Evolutionary conservation across 2,113 vertebrate genomes (phyloP).

Genomic region (Jacana jacana): DNA sequence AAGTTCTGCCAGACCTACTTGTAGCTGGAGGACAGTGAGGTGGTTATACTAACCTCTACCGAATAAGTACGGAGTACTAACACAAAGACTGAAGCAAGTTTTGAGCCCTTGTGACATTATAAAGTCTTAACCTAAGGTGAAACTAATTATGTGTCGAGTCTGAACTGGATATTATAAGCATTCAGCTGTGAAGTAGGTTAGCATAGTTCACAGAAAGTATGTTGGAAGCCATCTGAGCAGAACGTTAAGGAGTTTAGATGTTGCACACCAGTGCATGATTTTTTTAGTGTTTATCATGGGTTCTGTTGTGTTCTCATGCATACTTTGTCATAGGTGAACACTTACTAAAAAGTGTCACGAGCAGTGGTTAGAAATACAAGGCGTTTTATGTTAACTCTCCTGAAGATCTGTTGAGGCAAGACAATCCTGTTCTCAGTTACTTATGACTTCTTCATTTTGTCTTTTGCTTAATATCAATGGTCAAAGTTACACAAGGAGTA

Average conservation of each 20-base stretch:
- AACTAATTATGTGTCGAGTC: conserved; percentile 15
- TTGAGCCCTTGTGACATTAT: neutral
- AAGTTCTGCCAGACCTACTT: neutral
- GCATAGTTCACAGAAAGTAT: neutral
- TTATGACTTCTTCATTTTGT: neutral
- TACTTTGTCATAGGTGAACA: neutral
- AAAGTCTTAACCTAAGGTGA: conserved; percentile 22
- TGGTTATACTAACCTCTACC: neutral
- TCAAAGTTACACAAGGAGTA: neutral
- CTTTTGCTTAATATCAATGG: neutral
- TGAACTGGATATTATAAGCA: neutral
- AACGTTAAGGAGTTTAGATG: neutral
- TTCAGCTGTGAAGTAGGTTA: too few species aligned
- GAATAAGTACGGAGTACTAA: neutral
- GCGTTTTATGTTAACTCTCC: neutral
- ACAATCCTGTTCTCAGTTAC: neutral
- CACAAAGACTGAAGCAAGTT: neutral
- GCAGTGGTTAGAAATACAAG: neutral
- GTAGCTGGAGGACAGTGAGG: neutral
- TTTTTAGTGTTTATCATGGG: neutral
- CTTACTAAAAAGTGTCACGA: neutral
- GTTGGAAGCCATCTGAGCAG: neutral
- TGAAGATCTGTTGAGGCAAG: neutral
- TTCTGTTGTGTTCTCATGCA: neutral
- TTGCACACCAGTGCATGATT: neutral